Base-by-base conservation (phyloP, 2,797 vertebrate species). In the Tenualosa thibaudeaui region DNA sequence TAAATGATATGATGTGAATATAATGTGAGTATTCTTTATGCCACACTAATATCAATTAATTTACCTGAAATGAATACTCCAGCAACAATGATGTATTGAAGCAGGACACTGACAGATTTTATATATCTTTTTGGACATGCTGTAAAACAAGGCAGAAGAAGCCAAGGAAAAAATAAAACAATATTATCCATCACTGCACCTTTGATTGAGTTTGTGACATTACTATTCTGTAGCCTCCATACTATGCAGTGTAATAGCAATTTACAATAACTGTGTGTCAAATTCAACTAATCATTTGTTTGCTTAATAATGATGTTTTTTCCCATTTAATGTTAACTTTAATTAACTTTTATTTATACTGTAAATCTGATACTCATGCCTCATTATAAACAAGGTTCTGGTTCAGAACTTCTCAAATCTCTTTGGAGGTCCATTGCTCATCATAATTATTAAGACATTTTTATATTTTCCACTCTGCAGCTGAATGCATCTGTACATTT, bases 61-160 rank as follows among this genome's bases (percentile, higher is more conserved):
- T 75, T 43, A 78, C 71, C 71, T 78, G 71, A 78, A 78, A 78
- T 46, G 6, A 78, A 1, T 22, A 43, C 71, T 46, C 71, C 71
- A 78, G 71, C 71, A 43, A 37, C 17, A 13, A 78, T 78, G 1
- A 78, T 7, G 7, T 78, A 78, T 43, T 78, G 71, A 78, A 78
- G 40, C 40, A 78, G 15, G 40, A 43, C 17, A 78, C 71, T 37
- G 0, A 78, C 12, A 15, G 9, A 10, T 37, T 71, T 71, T 12
- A 71, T 71, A 40, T 71, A 71, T 71, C 24, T 71, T 71, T 71
- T 71, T 37, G 65, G 65, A 71, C 65, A 71, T 37, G 26, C 65
- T 71, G 12, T 71, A 37, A 37, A 37, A 15, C 13, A 3, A 37
- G 12, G 10, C 10, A 65, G 10, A 65, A 65, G 3, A 65, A 58